Percentiles rank a stretch among this genome's conserved stretches.
Evolutionary conservation across 2,113 vertebrate genomes (phyloP).

Genomic region (Hyaena hyaena): DNA sequence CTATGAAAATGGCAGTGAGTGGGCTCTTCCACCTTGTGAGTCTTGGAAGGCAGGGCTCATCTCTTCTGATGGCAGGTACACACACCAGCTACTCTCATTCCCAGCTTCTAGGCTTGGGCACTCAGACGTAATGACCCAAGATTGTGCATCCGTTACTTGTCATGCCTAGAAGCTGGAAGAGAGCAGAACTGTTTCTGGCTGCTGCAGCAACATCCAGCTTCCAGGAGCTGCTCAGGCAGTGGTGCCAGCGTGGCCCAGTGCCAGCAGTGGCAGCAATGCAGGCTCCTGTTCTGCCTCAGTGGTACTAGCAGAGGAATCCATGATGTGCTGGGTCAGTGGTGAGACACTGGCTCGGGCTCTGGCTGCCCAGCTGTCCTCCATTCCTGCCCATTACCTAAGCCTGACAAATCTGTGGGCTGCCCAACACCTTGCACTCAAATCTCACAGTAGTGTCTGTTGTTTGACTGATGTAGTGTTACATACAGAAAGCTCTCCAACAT

Average conservation of each 20-base stretch:
- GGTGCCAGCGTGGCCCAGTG: neutral
- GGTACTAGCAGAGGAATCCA: neutral
- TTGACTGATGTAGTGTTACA: neutral
- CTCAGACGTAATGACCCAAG: neutral
- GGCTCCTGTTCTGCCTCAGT: neutral
- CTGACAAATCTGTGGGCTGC: neutral
- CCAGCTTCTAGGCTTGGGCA: neutral
- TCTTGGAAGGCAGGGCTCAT: neutral
- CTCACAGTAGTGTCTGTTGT: neutral
- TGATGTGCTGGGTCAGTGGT: neutral
- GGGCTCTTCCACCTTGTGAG: neutral
- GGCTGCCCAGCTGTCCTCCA: neutral
- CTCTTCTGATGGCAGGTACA: neutral
- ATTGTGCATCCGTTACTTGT: neutral
- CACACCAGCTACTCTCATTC: neutral
- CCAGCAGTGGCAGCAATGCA: neutral
- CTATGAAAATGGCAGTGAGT: neutral
- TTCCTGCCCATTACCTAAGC: neutral
- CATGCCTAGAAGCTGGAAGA: neutral
- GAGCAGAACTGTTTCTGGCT: neutral
- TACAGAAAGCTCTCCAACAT: neutral
- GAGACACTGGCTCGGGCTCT: neutral
- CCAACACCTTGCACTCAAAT: conserved; percentile 29
- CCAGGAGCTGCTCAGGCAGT: neutral
- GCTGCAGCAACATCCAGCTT: neutral